Percentiles rank a stretch among this genome's conserved stretches.
These are phyloP conservation scores for Drosophila pandora DNA, from an alignment of 1,140 invertebrate species.

Conservation along the genomic window DNA sequence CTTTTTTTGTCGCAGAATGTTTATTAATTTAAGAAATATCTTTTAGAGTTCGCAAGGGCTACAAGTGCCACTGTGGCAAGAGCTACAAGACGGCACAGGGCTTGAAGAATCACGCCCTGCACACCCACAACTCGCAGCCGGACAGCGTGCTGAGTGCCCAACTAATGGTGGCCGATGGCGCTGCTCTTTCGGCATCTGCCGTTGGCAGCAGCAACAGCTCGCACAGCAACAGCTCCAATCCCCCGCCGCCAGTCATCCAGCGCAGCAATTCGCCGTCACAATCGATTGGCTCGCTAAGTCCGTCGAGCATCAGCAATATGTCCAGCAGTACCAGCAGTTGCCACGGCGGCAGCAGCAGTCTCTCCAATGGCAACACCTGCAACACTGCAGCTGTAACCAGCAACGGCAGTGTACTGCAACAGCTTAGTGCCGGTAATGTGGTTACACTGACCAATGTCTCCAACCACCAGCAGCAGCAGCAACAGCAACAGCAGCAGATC, in stretches of 20 bases:
- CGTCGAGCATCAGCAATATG: conserved; percentile 82
- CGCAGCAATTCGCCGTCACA: conserved; percentile 80
- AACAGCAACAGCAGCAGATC: conserved; percentile 46
- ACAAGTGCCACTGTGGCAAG: conserved; percentile 92
- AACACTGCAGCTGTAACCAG: conserved; percentile 35
- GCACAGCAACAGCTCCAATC: conserved; percentile 33
- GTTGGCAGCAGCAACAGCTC: conserved; percentile 21
- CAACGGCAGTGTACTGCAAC: conserved; percentile 63
- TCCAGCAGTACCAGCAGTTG: conserved; percentile 81
- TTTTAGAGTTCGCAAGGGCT: conserved; percentile 88
- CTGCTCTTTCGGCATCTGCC: conserved; percentile 8
- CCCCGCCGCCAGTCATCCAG: conserved; percentile 50
- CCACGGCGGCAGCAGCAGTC: conserved; percentile 65
- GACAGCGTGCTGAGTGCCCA: conserved; percentile 74
- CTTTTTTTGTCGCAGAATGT: background rate
- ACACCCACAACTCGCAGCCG: conserved; percentile 85
- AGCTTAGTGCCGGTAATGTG: conserved; percentile 65
- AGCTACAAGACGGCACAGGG: conserved; percentile 91
- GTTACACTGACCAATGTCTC: conserved; percentile 67
- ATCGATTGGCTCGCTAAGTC: conserved; percentile 80
- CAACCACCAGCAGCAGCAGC: conserved; percentile 47
- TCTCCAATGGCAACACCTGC: conserved; percentile 44
- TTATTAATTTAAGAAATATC: background rate
- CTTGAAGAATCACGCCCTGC: conserved; percentile 88
- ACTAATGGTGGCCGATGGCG: conserved; percentile 40